Conservation (phyloP, 2,113 vertebrate genomes). For the Sceloporus undulatus region DNA sequence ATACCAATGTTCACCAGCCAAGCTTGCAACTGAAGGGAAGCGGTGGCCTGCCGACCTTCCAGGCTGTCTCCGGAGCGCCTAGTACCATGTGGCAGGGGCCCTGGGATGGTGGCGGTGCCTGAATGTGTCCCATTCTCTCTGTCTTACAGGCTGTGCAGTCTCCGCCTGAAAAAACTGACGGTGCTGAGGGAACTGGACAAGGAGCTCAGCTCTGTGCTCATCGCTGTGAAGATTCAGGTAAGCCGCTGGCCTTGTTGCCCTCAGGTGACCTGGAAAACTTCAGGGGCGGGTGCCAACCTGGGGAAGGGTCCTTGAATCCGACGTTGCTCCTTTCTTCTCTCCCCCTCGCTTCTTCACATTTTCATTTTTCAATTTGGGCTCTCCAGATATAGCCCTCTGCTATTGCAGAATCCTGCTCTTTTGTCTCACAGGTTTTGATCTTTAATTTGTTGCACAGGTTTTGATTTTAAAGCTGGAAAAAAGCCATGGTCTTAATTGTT, state of each 20-base stretch:
- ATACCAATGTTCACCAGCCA: constrained; percentile 39
- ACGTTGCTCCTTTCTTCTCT: neutral
- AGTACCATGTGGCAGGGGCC: constrained; percentile 68
- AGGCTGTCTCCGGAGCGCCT: constrained; percentile 37
- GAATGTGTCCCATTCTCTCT: constrained; percentile 76
- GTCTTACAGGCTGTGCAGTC: constrained; percentile 89
- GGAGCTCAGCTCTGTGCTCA: constrained; percentile 94
- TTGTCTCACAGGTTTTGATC: neutral
- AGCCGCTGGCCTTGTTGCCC: constrained; percentile 30
- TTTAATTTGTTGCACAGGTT: too few relatives aligned
- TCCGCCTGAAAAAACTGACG: constrained; percentile 95
- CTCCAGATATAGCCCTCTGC: neutral
- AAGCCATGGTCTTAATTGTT: neutral
- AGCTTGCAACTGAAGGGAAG: constrained; percentile 10
- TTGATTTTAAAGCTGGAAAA: too few relatives aligned
- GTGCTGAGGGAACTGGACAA: constrained; percentile 95
- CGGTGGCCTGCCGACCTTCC: constrained; percentile 32
- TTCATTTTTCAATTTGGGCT: neutral
- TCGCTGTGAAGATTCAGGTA: constrained; percentile 98
- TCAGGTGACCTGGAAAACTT: neutral
- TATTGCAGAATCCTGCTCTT: too few relatives aligned
- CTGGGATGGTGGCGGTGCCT: constrained; percentile 74
- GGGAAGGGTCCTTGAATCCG: neutral
- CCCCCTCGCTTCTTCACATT: neutral
- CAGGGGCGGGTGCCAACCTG: neutral